Evolutionary conservation across 2,888 invertebrate species (phyloP).

Genomic region (Andrena bucephala): DNA sequence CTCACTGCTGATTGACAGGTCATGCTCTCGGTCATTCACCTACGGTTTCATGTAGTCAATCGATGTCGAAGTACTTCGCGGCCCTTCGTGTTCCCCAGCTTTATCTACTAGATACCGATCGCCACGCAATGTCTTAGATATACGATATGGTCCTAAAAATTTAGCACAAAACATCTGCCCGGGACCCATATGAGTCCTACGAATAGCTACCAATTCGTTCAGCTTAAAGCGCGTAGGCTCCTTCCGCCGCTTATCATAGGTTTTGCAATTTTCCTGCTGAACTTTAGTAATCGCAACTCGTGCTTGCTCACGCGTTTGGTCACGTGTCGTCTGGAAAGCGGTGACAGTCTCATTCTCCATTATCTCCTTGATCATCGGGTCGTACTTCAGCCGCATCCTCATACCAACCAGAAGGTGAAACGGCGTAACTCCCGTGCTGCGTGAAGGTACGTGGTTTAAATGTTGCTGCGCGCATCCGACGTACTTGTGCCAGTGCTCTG

Average conservation of each 20-base stretch:
- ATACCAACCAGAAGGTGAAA: slow-evolving; percentile 40
- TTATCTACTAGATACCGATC: slow-evolving; percentile 78
- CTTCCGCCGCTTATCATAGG: slow-evolving; percentile 41
- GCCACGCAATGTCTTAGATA: slow-evolving; percentile 68
- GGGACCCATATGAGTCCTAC: slow-evolving; percentile 79
- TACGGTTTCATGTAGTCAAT: slow-evolving; percentile 73
- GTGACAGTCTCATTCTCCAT: too few relatives aligned
- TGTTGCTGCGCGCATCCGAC: slow-evolving; percentile 58
- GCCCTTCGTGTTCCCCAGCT: slow-evolving; percentile 73
- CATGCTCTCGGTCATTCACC: neutral
- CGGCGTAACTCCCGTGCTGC: slow-evolving; percentile 59
- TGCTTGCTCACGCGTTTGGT: slow-evolving; percentile 48
- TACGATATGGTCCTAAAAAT: slow-evolving; percentile 79
- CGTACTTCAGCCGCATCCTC: slow-evolving; percentile 28
- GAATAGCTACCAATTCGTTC: slow-evolving; percentile 77
- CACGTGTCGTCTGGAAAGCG: slow-evolving; percentile 25
- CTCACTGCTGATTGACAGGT: too few relatives aligned
- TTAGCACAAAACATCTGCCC: slow-evolving; percentile 78
- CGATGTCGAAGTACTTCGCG: slow-evolving; percentile 69
- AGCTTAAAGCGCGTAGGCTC: slow-evolving; percentile 56
- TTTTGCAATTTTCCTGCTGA: slow-evolving; percentile 61
- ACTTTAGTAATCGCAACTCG: slow-evolving; percentile 54
- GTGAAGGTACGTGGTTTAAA: neutral
- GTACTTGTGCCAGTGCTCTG: slow-evolving; percentile 21
- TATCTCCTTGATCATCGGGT: too few relatives aligned